A percentile compares a stretch with the other conserved stretches of the same genome.
Evolutionary conservation across 2,797 vertebrate genomes (phyloP).

Genomic region (Siniperca scherzeri): DNA sequence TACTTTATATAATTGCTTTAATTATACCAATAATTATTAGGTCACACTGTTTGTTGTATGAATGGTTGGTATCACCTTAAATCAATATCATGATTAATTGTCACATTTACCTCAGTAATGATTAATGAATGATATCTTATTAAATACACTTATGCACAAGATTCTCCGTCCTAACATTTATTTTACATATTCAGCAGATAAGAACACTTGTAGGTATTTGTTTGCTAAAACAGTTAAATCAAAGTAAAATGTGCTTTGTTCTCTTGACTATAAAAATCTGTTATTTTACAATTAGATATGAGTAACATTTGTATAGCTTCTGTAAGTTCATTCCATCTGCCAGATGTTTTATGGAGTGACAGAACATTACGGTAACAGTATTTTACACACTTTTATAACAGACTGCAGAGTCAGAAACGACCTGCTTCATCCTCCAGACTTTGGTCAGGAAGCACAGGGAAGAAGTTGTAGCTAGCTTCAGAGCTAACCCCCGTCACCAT

Average conservation of each 20-base stretch:
- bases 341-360: background rate
- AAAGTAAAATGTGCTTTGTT: background rate
- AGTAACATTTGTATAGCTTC: background rate
- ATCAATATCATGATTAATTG: no score
- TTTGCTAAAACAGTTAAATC: background rate
- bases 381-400: background rate
- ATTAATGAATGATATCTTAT: background rate
- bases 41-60: no score
- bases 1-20: background rate
- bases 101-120: background rate
- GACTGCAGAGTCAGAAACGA: background rate
- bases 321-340: slow-evolving; percentile 1
- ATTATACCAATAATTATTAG: no score
- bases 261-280: background rate
- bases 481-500: background rate
- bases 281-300: slow-evolving; percentile 6
- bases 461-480: background rate
- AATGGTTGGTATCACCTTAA: no score
- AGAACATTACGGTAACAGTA: slow-evolving; percentile 5
- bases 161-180: background rate
- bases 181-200: background rate
- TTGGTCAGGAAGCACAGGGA: background rate
- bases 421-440: background rate
- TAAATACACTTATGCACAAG: background rate
- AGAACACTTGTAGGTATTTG: no score